These are phyloP conservation scores for Chiloscyllium plagiosum DNA, from an alignment of 2,113 vertebrate genomes.

Conservation along the genomic window DNA sequence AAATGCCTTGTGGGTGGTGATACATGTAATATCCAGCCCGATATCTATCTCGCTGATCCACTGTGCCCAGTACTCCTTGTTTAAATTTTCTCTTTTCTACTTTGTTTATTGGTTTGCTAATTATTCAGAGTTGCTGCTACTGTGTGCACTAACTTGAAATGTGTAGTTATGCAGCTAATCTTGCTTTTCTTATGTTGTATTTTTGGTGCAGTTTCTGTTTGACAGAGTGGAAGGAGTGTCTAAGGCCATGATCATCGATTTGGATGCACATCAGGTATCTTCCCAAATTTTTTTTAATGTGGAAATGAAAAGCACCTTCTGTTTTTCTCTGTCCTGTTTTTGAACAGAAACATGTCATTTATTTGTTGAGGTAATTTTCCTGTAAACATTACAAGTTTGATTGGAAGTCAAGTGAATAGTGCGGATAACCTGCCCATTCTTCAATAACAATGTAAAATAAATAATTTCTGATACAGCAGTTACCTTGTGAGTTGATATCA, in stretches of 20 bases:
- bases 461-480: neutral
- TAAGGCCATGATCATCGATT: conserved; percentile 85
- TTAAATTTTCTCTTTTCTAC: neutral
- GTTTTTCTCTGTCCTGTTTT: neutral
- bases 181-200: neutral
- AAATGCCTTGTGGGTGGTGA: too few species aligned
- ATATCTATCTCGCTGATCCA: too few species aligned
- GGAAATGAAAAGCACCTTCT: neutral
- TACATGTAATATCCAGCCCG: too few species aligned
- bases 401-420: neutral
- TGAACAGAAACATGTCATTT: neutral
- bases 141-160: neutral
- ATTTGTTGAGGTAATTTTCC: neutral
- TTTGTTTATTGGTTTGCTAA: neutral
- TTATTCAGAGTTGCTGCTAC: neutral
- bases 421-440: neutral
- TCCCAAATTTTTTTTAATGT: too few species aligned
- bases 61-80: neutral
- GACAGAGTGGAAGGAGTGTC: conserved; percentile 81
- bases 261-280: conserved; percentile 95
- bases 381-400: neutral
- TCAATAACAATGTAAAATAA: neutral
- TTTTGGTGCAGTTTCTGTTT: conserved; percentile 76
- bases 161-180: neutral
- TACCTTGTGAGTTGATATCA: neutral